Evolutionary conservation across 2,888 invertebrate genomes (phyloP).

Genomic region (Eupithecia subumbrata): DNA sequence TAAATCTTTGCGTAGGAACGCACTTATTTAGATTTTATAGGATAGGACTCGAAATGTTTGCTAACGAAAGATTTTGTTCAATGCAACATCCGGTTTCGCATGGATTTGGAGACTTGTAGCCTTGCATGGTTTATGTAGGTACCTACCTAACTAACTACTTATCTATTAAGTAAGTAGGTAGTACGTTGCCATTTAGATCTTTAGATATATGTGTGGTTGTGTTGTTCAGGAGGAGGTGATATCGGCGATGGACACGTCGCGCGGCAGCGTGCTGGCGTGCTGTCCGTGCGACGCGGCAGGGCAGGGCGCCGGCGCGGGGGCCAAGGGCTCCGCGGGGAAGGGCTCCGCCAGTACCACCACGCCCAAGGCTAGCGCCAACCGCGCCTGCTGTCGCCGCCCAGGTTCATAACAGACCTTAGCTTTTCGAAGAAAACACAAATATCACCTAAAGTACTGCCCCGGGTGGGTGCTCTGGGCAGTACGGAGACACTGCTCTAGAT

Average conservation of each 20-base stretch:
- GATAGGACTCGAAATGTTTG: too few relatives aligned
- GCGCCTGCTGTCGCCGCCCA: background rate
- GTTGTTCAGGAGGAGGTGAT: slow-evolving; percentile 70
- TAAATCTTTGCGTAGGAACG: too few relatives aligned
- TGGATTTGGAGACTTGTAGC: too few relatives aligned
- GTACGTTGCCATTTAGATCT: background rate
- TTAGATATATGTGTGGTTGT: background rate
- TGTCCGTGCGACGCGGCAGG: slow-evolving; percentile 66
- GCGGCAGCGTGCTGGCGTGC: slow-evolving; percentile 74
- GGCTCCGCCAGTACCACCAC: background rate
- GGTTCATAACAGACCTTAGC: background rate
- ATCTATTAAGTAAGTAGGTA: too few relatives aligned
- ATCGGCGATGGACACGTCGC: slow-evolving; percentile 72
- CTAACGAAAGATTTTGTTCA: too few relatives aligned
- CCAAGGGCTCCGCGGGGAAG: background rate
- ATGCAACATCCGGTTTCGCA: too few relatives aligned
- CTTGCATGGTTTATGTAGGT: too few relatives aligned
- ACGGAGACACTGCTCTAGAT: too few relatives aligned
- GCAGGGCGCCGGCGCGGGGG: slow-evolving; percentile 6
- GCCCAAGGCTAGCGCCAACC: background rate
- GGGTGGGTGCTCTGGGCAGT: too few relatives aligned
- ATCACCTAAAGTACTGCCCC: background rate
- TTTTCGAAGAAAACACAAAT: too few relatives aligned
- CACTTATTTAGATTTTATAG: too few relatives aligned
- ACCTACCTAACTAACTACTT: too few relatives aligned